These are phyloP conservation scores for Nannobrachium achirus DNA, from an alignment of 2,113 vertebrate genomes.

Conservation along the genomic window DNA sequence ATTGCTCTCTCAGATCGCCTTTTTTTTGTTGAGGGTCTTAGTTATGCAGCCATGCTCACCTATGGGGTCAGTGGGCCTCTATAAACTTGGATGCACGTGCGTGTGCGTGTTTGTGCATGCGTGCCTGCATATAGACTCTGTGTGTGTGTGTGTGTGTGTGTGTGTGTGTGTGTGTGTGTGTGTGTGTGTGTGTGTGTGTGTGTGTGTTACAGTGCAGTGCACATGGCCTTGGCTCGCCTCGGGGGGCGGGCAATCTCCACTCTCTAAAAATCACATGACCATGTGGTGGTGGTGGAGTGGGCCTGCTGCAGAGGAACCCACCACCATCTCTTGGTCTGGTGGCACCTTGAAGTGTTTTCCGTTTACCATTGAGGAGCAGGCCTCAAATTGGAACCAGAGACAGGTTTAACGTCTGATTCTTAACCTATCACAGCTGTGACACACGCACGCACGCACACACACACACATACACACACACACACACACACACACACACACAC, in stretches of 20 bases:
- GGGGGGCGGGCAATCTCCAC: constrained; percentile 32
- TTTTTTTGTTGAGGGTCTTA: constrained; percentile 44
- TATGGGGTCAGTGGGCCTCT: constrained; percentile 57
- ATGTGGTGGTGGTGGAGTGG: constrained; percentile 36
- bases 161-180: constrained; percentile 18
- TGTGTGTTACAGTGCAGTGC: background rate
- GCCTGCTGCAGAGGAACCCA: constrained; percentile 23
- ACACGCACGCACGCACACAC: background rate
- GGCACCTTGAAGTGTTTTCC: constrained; percentile 72
- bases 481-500: constrained; percentile 20
- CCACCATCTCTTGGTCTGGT: constrained; percentile 51
- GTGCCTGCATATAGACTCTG: background rate
- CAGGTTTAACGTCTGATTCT: constrained; percentile 66
- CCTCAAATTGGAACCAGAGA: constrained; percentile 71
- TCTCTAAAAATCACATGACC: constrained; percentile 56
- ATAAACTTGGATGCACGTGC: constrained; percentile 41
- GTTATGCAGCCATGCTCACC: constrained; percentile 54
- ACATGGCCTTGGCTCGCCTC: constrained; percentile 7
- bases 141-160: constrained; percentile 9
- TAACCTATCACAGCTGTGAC: constrained; percentile 69
- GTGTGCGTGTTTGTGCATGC: background rate
- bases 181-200: constrained; percentile 24
- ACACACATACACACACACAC: constrained; percentile 13
- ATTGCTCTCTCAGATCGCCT: constrained; percentile 51
- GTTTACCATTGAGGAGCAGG: constrained; percentile 64